These are phyloP conservation scores for Burhinus oedicnemus DNA, from an alignment of 2,113 vertebrate species.

Conservation along the genomic window DNA sequence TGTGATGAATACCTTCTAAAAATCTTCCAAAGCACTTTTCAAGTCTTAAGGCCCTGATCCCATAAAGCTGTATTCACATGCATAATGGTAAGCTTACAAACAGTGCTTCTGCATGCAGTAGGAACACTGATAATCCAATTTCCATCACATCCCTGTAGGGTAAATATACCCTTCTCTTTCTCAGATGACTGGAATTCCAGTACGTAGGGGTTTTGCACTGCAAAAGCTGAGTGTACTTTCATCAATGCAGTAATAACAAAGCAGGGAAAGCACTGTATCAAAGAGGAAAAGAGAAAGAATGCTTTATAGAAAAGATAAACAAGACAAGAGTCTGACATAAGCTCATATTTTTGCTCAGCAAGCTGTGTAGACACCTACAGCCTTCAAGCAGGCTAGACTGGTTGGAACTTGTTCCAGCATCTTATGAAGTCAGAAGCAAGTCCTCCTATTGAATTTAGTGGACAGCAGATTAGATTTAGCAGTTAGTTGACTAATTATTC, in stretches of 20 bases:
- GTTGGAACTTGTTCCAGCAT: not conserved
- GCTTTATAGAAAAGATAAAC: not conserved
- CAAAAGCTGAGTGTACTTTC: not conserved
- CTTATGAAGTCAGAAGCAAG: not conserved
- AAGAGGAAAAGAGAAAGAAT: not conserved
- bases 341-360: not conserved
- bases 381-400: not conserved
- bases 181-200: not conserved
- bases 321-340: not conserved
- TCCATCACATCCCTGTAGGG: not conserved
- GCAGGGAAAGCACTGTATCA: not conserved
- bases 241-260: not conserved
- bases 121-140: not conserved
- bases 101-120: not conserved
- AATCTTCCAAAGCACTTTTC: not conserved
- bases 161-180: not conserved
- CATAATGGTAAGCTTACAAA: not conserved
- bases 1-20: not conserved
- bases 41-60: not conserved
- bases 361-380: not conserved
- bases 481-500: not conserved
- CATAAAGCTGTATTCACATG: not conserved
- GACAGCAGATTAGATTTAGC: not conserved
- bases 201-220: not conserved
- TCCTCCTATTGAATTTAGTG: not conserved